Conservation (phyloP, 1,140 invertebrate species). For the Araneus ventricosus region DNA sequence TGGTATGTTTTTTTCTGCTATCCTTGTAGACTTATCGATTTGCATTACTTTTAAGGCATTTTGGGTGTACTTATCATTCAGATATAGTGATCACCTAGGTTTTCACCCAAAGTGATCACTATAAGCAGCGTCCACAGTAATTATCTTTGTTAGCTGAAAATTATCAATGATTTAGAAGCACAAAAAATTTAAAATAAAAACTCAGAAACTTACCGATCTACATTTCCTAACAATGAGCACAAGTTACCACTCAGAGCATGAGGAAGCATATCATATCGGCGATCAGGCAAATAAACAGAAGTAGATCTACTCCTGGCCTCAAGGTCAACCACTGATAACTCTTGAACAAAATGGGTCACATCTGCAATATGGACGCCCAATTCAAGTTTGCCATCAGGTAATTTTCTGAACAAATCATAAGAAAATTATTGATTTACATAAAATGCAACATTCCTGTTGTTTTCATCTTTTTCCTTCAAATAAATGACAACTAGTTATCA, state of each 20-base stretch:
- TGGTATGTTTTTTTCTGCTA: too few relatives aligned
- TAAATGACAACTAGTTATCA: neutral
- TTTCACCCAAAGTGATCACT: too few relatives aligned
- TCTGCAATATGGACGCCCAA: constrained; percentile 83
- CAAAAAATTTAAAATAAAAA: neutral
- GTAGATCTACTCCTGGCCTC: constrained; percentile 80
- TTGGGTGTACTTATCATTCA: too few relatives aligned
- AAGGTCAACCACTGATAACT: constrained; percentile 79
- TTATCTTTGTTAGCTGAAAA: neutral
- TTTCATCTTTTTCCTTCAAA: neutral
- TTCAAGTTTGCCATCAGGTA: constrained; percentile 79
- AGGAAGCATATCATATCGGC: constrained; percentile 83
- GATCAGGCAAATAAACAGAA: constrained; percentile 81
- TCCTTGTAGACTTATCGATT: too few relatives aligned
- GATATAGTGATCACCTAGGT: too few relatives aligned
- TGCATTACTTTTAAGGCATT: too few relatives aligned
- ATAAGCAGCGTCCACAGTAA: too few relatives aligned
- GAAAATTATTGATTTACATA: neutral
- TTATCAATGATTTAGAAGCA: neutral
- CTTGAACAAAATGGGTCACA: constrained; percentile 81
- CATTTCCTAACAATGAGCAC: constrained; percentile 81
- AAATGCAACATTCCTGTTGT: neutral
- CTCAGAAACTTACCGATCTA: constrained; percentile 79
- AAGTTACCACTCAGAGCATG: constrained; percentile 81
- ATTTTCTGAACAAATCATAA: constrained; percentile 76